Conservation (phyloP, 2,113 vertebrate genomes). For the Benitochromis conjunctus region DNA sequence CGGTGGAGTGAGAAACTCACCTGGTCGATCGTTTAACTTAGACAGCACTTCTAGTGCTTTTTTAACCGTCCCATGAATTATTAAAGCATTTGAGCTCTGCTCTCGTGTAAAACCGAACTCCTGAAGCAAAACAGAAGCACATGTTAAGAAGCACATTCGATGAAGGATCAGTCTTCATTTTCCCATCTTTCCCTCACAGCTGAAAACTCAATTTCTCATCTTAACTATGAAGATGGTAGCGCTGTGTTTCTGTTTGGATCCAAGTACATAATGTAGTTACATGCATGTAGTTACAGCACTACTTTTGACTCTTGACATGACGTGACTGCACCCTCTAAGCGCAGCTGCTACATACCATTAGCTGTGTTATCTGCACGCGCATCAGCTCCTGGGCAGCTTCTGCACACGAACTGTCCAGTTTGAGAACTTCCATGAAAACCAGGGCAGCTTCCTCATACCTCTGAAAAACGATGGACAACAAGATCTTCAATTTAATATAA, state of each 20-base stretch:
- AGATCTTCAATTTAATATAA: neutral
- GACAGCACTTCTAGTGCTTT: slow-evolving; percentile 46
- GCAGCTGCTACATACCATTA: slow-evolving; percentile 41
- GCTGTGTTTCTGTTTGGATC: neutral
- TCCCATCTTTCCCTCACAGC: neutral
- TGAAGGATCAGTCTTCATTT: neutral
- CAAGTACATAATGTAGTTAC: neutral
- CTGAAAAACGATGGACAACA: slow-evolving; percentile 34
- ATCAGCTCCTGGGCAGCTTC: slow-evolving; percentile 72
- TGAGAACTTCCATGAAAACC: slow-evolving; percentile 73
- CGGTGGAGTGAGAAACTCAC: slow-evolving; percentile 13
- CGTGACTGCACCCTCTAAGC: neutral
- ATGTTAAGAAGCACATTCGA: neutral
- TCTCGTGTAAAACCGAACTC: slow-evolving; percentile 54
- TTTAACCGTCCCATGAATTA: slow-evolving; percentile 58
- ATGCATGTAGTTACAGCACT: neutral
- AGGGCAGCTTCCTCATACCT: slow-evolving; percentile 68
- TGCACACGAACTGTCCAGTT: neutral
- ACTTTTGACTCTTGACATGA: neutral
- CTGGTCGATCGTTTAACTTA: slow-evolving; percentile 1
- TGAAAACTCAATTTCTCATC: neutral
- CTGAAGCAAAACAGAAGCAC: slow-evolving; percentile 25
- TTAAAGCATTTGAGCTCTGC: slow-evolving; percentile 70
- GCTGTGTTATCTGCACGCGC: slow-evolving; percentile 61
- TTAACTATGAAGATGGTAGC: neutral